These are phyloP conservation scores for Agonopterix heracliana DNA, from an alignment of 2,888 invertebrate species.

Conservation along the genomic window DNA sequence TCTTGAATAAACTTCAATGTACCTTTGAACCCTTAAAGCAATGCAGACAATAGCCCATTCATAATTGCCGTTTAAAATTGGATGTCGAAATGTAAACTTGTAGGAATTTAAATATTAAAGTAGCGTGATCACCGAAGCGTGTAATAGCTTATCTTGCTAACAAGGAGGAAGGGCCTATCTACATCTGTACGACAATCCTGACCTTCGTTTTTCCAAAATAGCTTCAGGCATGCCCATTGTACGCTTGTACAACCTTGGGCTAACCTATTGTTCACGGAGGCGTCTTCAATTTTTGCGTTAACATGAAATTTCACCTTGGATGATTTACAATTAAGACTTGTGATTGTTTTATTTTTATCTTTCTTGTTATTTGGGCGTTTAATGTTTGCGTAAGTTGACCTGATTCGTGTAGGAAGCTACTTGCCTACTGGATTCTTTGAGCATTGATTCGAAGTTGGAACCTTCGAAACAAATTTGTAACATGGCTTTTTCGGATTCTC, in stretches of 20 bases:
- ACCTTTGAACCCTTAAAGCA: no score
- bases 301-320: conserved; percentile 63
- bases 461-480: no score
- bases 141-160: conserved; percentile 55
- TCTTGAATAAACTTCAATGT: no score
- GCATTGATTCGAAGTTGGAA: no score
- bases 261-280: conserved; percentile 39
- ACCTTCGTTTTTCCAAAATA: conserved; percentile 71
- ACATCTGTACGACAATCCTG: conserved; percentile 42
- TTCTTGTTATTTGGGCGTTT: background rate
- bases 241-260: conserved; percentile 34
- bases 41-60: no score
- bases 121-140: conserved; percentile 42
- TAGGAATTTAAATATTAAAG: background rate
- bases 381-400: no score
- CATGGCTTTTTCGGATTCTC: no score
- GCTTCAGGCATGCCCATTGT: conserved; percentile 49
- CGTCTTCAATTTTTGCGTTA: conserved; percentile 54
- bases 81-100: background rate
- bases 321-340: conserved; percentile 39
- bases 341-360: conserved; percentile 21
- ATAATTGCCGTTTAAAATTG: background rate
- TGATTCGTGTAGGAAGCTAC: no score
- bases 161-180: conserved; percentile 60
- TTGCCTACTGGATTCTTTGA: no score